These are phyloP conservation scores for Brachypodius melanocephalos DNA, from an alignment of 2,113 vertebrate species.

Conservation along the genomic window DNA sequence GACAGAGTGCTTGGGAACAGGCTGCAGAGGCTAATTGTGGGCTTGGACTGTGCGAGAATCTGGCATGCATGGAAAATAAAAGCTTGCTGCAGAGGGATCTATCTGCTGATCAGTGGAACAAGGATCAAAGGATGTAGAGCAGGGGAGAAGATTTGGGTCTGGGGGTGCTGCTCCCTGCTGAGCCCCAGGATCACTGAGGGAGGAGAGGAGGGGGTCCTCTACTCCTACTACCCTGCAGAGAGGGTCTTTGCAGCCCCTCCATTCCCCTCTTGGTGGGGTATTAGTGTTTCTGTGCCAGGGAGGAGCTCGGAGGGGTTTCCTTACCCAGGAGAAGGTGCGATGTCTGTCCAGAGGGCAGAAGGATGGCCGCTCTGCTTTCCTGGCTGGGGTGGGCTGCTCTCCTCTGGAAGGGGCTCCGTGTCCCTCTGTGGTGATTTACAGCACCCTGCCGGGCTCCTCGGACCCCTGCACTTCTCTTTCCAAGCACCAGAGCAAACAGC, in stretches of 20 bases:
- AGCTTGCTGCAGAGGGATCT: background rate
- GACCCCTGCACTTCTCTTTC: background rate
- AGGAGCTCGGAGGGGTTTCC: background rate
- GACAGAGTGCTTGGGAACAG: slow-evolving; percentile 63
- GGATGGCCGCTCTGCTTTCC: fast-evolving
- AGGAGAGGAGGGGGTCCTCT: background rate
- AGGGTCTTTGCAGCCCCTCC: background rate
- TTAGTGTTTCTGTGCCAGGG: background rate
- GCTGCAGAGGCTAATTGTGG: slow-evolving; percentile 34
- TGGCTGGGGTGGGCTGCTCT: background rate
- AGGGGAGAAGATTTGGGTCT: background rate
- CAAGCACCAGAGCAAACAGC: background rate
- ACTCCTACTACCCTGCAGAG: fast-evolving
- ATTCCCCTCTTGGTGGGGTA: background rate
- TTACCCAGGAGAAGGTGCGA: background rate
- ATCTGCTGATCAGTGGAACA: background rate
- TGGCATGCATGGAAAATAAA: background rate
- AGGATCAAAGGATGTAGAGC: background rate
- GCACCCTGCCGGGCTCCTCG: background rate
- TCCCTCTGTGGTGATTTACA: background rate
- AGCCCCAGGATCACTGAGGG: background rate
- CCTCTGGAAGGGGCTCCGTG: background rate
- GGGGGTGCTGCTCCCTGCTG: background rate
- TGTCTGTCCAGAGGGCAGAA: background rate
- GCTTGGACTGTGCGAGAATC: slow-evolving; percentile 7